Base-by-base conservation (phyloP, 1,140 invertebrate species). In the Limonius californicus region DNA sequence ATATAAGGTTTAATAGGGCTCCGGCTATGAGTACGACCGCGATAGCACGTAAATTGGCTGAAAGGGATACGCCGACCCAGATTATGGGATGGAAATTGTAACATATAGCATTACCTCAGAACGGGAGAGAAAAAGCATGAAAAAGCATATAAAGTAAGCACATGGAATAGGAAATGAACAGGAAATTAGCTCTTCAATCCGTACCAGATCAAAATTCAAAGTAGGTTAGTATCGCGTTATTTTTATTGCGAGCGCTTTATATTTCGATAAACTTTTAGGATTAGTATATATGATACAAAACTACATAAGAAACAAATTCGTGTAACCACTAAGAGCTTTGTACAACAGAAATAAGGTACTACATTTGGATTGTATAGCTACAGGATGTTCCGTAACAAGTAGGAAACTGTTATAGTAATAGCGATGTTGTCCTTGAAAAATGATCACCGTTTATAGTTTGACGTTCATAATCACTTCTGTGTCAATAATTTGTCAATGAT, bases 81-180 rank as follows among this genome's bases (percentile, higher is more conserved):
- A 64, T 67, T 67, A 67, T 62, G 47, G 59, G 57, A 67, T 67
- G 65, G 65, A 67, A 67, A 67, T 67, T 67, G 65, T 67, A 64
- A 64, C 62, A 67, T 67, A 67, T 67, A 67, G 60, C 59, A 64
- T 55, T 67, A 59, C 65, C 61, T 64, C 59, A 59, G 47, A 61
- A 63, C 30, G 43, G 43, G 43, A 61, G 63, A 56, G 63, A 57
- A 63, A 61, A 62, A 61, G 57, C 65, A 54, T 62, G 63, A 57
- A 63, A 61, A 62, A 61, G 50, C 65, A 58, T 62, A 63, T 63
- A 66, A 63, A 66, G 45, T 60, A 19, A 21, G 20, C 45, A 19
- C 45, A 50, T 7, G 45, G 45, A 50, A 50, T 21, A 61, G 61
- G 57, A 64, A 54, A 64, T 55, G 50, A 62, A 27, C 55, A 64